phyloP scores from a whole-genome alignment of 2,888 invertebrate species.

The Coenonympha arcania region DNA sequence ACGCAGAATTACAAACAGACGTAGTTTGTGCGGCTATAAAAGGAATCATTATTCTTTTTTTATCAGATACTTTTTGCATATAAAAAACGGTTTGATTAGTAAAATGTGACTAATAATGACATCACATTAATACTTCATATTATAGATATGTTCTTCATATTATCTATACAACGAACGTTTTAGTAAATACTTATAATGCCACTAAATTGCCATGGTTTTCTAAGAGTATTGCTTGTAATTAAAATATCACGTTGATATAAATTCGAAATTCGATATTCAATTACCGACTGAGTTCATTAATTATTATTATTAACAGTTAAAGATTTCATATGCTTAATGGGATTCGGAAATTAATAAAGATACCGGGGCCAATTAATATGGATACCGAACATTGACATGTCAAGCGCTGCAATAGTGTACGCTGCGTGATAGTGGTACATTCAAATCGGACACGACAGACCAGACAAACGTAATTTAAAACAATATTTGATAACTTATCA shows the following conservation, averaged over 20 bases:
- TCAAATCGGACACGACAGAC: conserved; percentile 6
- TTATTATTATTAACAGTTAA: conserved; percentile 8
- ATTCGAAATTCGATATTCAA: background rate
- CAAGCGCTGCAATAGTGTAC: conserved; percentile 5
- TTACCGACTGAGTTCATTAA: background rate
- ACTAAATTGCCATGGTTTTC: no score
- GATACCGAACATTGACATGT: conserved; percentile 21
- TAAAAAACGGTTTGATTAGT: no score
- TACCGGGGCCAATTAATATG: conserved; percentile 10
- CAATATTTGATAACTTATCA: conserved; percentile 3
- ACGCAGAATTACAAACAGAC: no score
- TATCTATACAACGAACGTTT: no score
- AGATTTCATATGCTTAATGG: conserved; percentile 6
- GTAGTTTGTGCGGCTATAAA: no score
- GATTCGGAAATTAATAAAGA: conserved; percentile 20
- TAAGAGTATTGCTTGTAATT: no score
- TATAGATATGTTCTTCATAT: no score
- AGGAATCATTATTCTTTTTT: no score
- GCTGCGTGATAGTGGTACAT: conserved; percentile 4
- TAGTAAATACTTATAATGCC: background rate
- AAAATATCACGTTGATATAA: background rate
- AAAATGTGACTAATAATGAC: no score
- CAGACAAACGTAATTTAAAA: conserved; percentile 9
- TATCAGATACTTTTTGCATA: no score
- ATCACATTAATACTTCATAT: no score